Evolutionary conservation across 1,140 invertebrate species (phyloP), one percentile per base, ranked within the genome.

Genomic region (Drosophila takahashii): DNA sequence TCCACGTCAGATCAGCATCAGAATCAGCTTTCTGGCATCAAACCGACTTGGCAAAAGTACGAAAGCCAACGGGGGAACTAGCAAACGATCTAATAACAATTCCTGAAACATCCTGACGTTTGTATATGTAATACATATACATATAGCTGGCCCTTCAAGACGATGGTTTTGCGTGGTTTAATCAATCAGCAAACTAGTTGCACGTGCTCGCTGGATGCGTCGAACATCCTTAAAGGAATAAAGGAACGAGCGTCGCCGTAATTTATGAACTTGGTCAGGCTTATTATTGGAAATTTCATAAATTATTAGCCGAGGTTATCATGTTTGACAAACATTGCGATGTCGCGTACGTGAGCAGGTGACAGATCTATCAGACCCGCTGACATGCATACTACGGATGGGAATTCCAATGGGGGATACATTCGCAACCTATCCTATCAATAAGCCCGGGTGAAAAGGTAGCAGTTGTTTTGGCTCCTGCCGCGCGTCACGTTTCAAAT

Each of bases 31-130:
- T 4, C 32, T 29, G 50, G 47, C 56, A 52, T 29, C 61, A 29
- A 36, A 22, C 51, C 45, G 18, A 65, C 60, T 76, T 58, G 62
- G 66, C 60, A 36, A 69, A 62, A 66, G 60, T 47, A 67, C 53
- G 7, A 9, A 29, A 32, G 44, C 39, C 45, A 73, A 66, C 37
- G 74, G 74, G 47, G 22, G 52, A 76, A 64, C 47, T 70, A 71
- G 64, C 71, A 72, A 89, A 87, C 79, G 78, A 77, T 77, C 79
- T 83, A 86, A 86, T 86, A 86, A 86, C 83, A 86, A 86, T 86
- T 86, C 83, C 65, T 77, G 47, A 51, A 87, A 83, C 79, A 83
- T 87, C 62, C 59, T 51, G 13, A 16, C 41, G 60, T 16, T 76
- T 54, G 44, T 60, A 11, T 11, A 11, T 11, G 16, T 18, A 18